phyloP scores from a whole-genome alignment of 2,797 vertebrate genomes.

The Hybognathus amarus region DNA sequence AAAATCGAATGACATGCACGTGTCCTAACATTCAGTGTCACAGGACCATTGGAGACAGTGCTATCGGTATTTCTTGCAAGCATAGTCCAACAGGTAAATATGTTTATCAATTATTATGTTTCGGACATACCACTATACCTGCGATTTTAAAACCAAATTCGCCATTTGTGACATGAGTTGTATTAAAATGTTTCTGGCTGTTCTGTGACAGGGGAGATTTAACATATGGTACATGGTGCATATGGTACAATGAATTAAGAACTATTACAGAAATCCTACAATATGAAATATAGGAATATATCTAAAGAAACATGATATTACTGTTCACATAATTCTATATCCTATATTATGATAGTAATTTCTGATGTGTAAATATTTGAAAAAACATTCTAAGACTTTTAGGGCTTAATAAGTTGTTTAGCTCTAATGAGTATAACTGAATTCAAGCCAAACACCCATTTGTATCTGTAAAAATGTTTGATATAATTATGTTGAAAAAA shows the following conservation, averaged over 20 bases:
- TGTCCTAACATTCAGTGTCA: constrained; percentile 4
- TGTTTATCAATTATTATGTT: constrained; percentile 16
- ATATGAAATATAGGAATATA: background rate
- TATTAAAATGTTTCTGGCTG: background rate
- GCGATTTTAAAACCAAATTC: background rate
- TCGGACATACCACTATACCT: background rate
- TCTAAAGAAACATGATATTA: background rate
- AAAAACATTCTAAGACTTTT: background rate
- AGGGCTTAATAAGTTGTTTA: background rate
- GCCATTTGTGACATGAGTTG: background rate
- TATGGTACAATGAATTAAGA: background rate
- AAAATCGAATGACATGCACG: background rate
- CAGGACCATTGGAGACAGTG: background rate
- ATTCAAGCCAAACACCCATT: background rate
- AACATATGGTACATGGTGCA: constrained; percentile 16
- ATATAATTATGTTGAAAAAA: background rate
- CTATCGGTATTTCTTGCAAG: background rate
- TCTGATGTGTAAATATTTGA: background rate
- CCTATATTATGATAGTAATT: background rate
- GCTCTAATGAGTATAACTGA: background rate
- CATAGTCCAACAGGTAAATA: constrained; percentile 9
- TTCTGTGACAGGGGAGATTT: background rate
- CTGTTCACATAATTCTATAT: no score
- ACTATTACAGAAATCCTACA: background rate
- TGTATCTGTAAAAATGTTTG: background rate